These are phyloP conservation scores for Pteromalus puparum DNA, from an alignment of 1,140 invertebrate species.

Conservation along the genomic window DNA sequence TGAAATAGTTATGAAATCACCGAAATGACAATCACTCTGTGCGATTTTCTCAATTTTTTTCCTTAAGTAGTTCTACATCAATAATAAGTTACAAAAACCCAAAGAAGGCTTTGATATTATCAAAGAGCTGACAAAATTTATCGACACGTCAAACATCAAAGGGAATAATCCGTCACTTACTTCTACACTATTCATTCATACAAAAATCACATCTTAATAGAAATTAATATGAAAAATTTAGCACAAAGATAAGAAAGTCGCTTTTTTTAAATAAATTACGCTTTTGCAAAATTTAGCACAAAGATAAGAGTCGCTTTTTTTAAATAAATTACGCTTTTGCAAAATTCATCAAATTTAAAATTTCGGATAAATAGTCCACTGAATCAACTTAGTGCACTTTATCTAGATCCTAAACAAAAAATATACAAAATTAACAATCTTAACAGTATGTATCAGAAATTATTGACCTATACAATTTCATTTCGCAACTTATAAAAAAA, in stretches of 20 bases:
- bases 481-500: slow-evolving; percentile 7
- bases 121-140: slow-evolving; percentile 24
- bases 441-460: slow-evolving; percentile 1
- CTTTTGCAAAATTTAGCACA: slow-evolving; percentile 25
- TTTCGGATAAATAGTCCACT: background rate
- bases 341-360: background rate
- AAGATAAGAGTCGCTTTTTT: slow-evolving; percentile 12
- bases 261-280: slow-evolving; percentile 1
- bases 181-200: background rate
- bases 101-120: background rate
- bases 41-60: background rate
- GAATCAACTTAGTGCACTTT: background rate
- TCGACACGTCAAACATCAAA: slow-evolving; percentile 1
- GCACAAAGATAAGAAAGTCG: background rate
- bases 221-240: slow-evolving; percentile 30
- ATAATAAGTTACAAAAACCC: background rate
- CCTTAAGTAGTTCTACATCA: slow-evolving; percentile 11
- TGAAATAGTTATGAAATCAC: slow-evolving; percentile 18
- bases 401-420: slow-evolving; percentile 6
- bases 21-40: background rate
- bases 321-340: background rate
- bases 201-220: slow-evolving; percentile 36
- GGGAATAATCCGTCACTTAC: slow-evolving; percentile 5
- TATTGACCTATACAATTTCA: background rate
- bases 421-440: slow-evolving; percentile 20